Evolutionary conservation across 2,113 vertebrate genomes (phyloP).

Genomic region (Turnix velox): DNA sequence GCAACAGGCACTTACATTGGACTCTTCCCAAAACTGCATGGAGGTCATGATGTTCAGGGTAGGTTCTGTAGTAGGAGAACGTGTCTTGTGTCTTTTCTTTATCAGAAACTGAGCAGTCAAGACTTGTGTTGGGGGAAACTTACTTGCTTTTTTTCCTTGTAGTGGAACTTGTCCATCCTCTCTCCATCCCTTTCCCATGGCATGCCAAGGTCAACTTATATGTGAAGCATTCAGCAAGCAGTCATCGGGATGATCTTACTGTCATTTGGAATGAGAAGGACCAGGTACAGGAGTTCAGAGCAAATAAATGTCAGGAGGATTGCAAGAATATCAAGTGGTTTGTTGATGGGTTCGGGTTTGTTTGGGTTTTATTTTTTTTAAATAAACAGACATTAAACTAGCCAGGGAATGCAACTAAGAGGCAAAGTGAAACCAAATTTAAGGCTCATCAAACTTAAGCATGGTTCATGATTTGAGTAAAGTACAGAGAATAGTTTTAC

Average conservation of each 20-base stretch:
- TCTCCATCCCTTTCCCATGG: slow-evolving; percentile 54
- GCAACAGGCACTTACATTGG: slow-evolving; percentile 63
- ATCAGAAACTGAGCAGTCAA: not conserved
- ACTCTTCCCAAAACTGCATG: slow-evolving; percentile 61
- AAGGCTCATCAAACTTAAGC: not conserved
- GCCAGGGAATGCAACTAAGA: not conserved
- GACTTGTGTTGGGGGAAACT: not conserved
- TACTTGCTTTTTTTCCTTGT: not conserved
- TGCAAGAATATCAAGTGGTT: not conserved
- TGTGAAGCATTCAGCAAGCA: slow-evolving; percentile 48
- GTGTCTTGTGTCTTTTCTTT: not conserved
- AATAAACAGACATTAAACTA: not conserved
- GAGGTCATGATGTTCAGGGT: slow-evolving; percentile 72
- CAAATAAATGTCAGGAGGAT: not conserved
- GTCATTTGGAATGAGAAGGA: slow-evolving; percentile 71
- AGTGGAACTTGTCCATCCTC: slow-evolving; percentile 72
- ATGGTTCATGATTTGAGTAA: not conserved
- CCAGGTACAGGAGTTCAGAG: slow-evolving; percentile 32
- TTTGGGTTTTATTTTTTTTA: not conserved
- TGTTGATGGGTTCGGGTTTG: too few species aligned
- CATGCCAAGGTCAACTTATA: slow-evolving; percentile 60
- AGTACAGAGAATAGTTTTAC: not conserved
- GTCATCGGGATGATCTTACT: slow-evolving; percentile 57
- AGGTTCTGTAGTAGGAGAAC: not conserved
- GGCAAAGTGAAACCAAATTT: not conserved